Evolutionary conservation across 2,113 vertebrate genomes (phyloP), one percentile per base, ranked within the genome.

Genomic region (Leucosticte australis): DNA sequence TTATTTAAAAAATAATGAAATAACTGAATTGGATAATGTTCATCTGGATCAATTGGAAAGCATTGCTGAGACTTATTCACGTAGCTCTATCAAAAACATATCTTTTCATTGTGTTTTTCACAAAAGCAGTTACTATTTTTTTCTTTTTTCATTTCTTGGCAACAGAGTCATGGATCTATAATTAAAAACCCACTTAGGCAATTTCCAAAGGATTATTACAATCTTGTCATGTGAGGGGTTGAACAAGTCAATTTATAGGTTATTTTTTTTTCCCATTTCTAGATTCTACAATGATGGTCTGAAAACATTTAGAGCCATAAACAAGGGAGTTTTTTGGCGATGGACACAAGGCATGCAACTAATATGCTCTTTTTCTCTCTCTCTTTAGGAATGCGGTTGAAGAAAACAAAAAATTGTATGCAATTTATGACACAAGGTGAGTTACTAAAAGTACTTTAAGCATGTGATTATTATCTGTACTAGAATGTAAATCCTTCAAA

Each of bases 381-480:
- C 97, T 98, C 98, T 97, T 64, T 96, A 99, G 99, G 99, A 99
- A 99, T 60, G 99, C 99, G 49, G 98, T 98, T 71, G 98, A 99
- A 93, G 99, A 99, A 95, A 99, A 99, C 97, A 99, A 99, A 94
- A 99, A 98, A 96, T 96, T 99, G n/a, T 99, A 98, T 78, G 98
- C 98, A 78, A 98, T 99, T 97, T 99, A 99, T 90, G 99, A 99
- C 68, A 99, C 99, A 47, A 99, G 99, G 99, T 99, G 95, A 98
- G 98, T 76, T 62, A 67, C 26, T 77, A 77, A 70, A 73, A 41
- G 24, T 79, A 42, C 10, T 70, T 93, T 52, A 6, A 49, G 52
- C 92, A 56, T 21, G 19, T 15, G 19, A 55, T 87, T 83, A 28
- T 87, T 47, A 27, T 16, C 20, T 87, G 50, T 67, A 86, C 81